Base-by-base conservation (phyloP, 2,113 vertebrate genomes). In the Arenaria interpres region DNA sequence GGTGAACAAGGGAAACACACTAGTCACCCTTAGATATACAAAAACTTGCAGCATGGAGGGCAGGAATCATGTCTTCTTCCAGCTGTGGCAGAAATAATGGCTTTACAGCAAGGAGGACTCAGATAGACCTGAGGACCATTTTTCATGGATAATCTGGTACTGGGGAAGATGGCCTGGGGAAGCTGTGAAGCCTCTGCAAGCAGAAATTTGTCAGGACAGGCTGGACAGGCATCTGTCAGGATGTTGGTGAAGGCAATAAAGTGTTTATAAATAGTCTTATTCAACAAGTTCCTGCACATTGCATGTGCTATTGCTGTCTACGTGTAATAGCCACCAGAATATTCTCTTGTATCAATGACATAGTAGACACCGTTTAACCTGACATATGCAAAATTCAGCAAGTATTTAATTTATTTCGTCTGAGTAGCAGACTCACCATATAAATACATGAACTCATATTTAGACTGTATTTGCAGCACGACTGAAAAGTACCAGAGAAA, bases 401-500 rank as follows among this genome's bases (percentile, higher is more conserved):
- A 88, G 85, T 68, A 91, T 95, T 93, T 84, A 56, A 87, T 81
- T 87, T 95, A 78, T 92, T 93, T 82, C 3, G 2, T 85, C 77
- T 85, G 74, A 51, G 54, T 30, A 78, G 81, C 66, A 78, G 80
- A 46, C 62, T 69, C 35, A 41, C 30, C 73, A n/a, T 54, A 89
- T 78, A 96, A 94, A 87, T 64, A 78, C 37, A 83, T 4, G 16
- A 64, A 83, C 41, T 41, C 66, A 78, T 73, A 89, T 79, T 95
- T 91, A 96, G 74, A 53, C 50, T 46, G 63, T 50, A 85, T 59
- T 85, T 89, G 53, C 81, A 82, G 62, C 50, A 53, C 6, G 2
- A 68, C 69, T 82, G 81, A 89, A 69, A 91, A 92, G 82, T 32
- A 50, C 7, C 0, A 1, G 51, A 5, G 57, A 95, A 95, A 94